Evolutionary conservation across 2,888 invertebrate species (phyloP), one percentile per base, ranked within the genome.

Genomic region (Fragum fragum): DNA sequence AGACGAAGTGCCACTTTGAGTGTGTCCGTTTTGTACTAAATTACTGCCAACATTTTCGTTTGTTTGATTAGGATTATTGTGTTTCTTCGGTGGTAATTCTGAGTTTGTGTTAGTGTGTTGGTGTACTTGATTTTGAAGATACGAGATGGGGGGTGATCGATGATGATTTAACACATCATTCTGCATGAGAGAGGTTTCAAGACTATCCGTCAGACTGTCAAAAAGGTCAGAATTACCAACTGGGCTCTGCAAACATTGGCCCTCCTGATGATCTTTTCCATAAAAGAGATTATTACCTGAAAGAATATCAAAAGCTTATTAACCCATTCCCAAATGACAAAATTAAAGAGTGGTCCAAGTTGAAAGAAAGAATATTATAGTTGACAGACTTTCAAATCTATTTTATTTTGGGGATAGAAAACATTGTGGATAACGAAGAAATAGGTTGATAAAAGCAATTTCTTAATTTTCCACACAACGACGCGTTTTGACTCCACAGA

Each of bases 91-190:
- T 32, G 93, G 88, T 2, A 91, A 87, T 39, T 89, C 88, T 21
- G 84, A 83, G 70, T 77, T 88, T 61, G 57, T 66, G 16, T 76
- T 74, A 11, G 63, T 69, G 32, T 87, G 89, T 93, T 74, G 94
- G 76, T 96, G 96, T 29, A 97, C 97, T 72, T 97, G 96, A 91
- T 97, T 97, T 88, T 96, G 97, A 0, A 97, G 96, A 89, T 97
- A 97, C 0, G 97, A 97, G 85, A 96, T 96, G 0, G 96, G 96
- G 21, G 92, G 89, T 52, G 91, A 89, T 42, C 90, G 84, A 26
- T 91, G 90, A 14, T 90, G 84, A 88, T 92, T 92, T 53, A 94
- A 86, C 0, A 93, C 74, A 95, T 96, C 84, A 95, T 96, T 82
- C 95, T 95, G 92, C 95, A 95, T 91, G 81, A 94, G 81, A 3